These are phyloP conservation scores for Oreochromis spilurus DNA, from an alignment of 2,113 vertebrate genomes.

Conservation along the genomic window DNA sequence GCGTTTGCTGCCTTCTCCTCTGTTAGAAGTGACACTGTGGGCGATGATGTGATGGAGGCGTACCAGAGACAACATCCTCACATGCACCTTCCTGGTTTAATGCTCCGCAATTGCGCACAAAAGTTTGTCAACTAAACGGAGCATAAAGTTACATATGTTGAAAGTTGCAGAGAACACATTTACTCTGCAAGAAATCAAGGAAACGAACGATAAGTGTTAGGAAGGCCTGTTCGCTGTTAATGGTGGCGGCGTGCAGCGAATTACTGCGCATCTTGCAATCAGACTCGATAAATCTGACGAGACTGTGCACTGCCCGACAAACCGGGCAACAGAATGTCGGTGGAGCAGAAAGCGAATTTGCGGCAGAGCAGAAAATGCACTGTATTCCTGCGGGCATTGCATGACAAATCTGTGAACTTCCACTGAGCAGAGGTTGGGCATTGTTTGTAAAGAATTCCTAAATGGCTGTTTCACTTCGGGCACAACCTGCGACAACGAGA, in stretches of 20 bases:
- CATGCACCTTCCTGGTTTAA: slow-evolving; percentile 44
- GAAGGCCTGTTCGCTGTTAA: background rate
- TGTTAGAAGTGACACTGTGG: slow-evolving; percentile 61
- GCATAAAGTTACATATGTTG: slow-evolving; percentile 17
- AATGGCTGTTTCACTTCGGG: slow-evolving; percentile 39
- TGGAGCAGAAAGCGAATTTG: slow-evolving; percentile 60
- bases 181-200: background rate
- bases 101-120: slow-evolving; percentile 30
- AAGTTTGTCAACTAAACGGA: slow-evolving; percentile 51
- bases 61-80: slow-evolving; percentile 39
- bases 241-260: slow-evolving; percentile 8
- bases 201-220: background rate
- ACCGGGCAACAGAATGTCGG: slow-evolving; percentile 26
- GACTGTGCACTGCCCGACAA: slow-evolving; percentile 40
- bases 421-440: slow-evolving; percentile 38
- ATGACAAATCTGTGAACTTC: slow-evolving; percentile 64
- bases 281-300: slow-evolving; percentile 51
- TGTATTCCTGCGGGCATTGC: slow-evolving; percentile 67
- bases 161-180: background rate
- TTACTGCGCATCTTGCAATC: slow-evolving; percentile 42
- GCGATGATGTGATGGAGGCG: slow-evolving; percentile 60
- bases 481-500: background rate
- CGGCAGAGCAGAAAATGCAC: slow-evolving; percentile 63
- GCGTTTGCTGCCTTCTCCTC: slow-evolving; percentile 38
- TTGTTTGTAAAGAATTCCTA: slow-evolving; percentile 52